Evolutionary conservation across 1,140 invertebrate genomes (phyloP), one percentile per base, ranked within the genome.

Genomic region (Dysdera silvatica): DNA sequence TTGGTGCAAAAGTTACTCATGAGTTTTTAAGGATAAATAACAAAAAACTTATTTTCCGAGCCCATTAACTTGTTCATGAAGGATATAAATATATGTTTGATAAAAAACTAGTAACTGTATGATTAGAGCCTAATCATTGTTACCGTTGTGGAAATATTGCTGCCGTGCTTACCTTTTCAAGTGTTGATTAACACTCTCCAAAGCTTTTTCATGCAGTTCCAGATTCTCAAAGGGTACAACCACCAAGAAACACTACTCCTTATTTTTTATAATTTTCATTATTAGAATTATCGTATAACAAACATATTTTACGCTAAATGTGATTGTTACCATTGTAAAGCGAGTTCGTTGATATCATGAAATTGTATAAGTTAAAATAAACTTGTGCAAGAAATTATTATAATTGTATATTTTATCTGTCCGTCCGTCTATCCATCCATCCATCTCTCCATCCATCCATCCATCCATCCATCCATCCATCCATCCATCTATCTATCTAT

Each of bases 81-180:
- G 94, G 91, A 68, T 92, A 84, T 75, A 96, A 94, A 79, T 97
- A 94, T 74, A 93, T 95, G 87, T 98, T 97, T 77, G 85, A 95
- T 74, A 84, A 93, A 66, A 87, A 90, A 77, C 78, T 98, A 67
- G 91, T 96, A 5, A 97, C 94, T 3, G 89, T 98, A 3, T 97
- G 94, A 94, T 96, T 92, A 29, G 95, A 92, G 14, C 93, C 92
- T 0, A 96, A 96, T 78, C 95, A 96, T 75, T 96, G 92, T 78
- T 96, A 96, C 76, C 83, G 92, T 43, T 95, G 92, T 74, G 92
- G 91, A 29, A 96, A 96, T 73, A 84, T 94, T 48, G 92, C 93
- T 31, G 91, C 91, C 63, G 94, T 96, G 71, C 77, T 96, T 66
- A 84, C 87, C 74, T 92, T 95, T 71, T 81, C 83, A 35, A 84